Base-by-base conservation (phyloP, 2,113 vertebrate genomes). In the Rhodinocichla rosea region DNA sequence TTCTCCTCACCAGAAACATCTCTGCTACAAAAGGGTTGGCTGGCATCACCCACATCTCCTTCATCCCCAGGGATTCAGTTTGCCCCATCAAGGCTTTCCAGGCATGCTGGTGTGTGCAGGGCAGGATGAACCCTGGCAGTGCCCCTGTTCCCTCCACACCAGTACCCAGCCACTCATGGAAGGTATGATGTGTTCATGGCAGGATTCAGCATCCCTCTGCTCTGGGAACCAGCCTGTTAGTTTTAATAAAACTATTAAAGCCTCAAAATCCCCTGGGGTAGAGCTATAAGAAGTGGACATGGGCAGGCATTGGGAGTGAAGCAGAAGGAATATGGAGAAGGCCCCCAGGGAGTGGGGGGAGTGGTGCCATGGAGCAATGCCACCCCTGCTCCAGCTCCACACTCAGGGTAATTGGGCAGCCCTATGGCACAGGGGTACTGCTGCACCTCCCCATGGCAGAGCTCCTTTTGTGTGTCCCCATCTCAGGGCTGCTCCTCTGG, bases 171-270 rank as follows among this genome's bases (percentile, higher is more conserved):
- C 1, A 1, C 30, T 39, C 0, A 0, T 1, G 4, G 18, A 15
- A 21, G 0, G 1, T 28, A 1, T 0, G 2, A 6, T 16, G 59
- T 53, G 8, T 6, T 52, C 42, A 8, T 2, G 10, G 39, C 19
- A 37, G 6, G 20, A 8, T 28, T 15, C 81, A 84, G 32, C 52
- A 35, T 15, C 45, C 15, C 69, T 0, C 0, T 3, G 9, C 15
- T 26, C n/a, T 27, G 64, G 17, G 13, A 64, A 27, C 53, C 77
- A n/a, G 21, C 19, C 9, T 1, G 0, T 14, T 40, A 2, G 13
- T 57, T 49, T 27, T 5, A 52, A 37, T 11, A 63, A 50, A 87
- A 65, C 9, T 13, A 16, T 28, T 32, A 59, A 56, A 63, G 56
- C 56, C 35, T 63, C 2, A 1, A 45, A 82, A 39, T 33, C 39